Base-by-base conservation (phyloP, 2,113 vertebrate genomes). In the Colinus virginianus region DNA sequence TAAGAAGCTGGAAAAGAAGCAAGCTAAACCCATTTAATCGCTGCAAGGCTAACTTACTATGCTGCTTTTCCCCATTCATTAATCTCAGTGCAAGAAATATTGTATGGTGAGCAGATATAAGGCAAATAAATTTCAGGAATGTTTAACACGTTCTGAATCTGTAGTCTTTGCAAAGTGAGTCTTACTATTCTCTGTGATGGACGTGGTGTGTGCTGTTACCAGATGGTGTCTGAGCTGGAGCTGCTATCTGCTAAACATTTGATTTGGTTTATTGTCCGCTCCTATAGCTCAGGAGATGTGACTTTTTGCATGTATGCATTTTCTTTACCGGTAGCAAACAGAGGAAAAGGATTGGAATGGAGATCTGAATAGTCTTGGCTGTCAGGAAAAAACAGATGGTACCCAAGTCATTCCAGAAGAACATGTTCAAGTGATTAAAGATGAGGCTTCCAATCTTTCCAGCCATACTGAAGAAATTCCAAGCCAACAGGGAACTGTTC, bases 251-350 rank as follows among this genome's bases (percentile, higher is more conserved):
- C 38, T 36, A 43, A 7, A 51, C 23, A 7, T 77, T 77, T 42
- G n/a, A 55, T 78, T 83, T 67, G 34, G 5, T 88, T 89, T 78
- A 71, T 40, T 28, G 18, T 42, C 53, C 32, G 38, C 43, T 36
- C 88, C 18, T 62, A 85, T 84, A 84, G 49, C 71, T 89, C 34
- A 6, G 59, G 38, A 83, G 71, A 45, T 70, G 13, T 58, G 22
- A 76, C 49, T 87, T 84, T 45, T 34, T 82, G 9, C 14, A 30
- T 61, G 18, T 72, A 6, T 90, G 9, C 81, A 7, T 93, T 86
- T 90, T 62, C 15, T 80, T 23, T 68, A 83, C 34, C 53, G 88
- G 10, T n/a, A 97, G 97, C 63, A 92, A 78, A 81, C 23, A 20
- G 87, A 72, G 25, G 56, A 67, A 86, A 78, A 49, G 59, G 38